These are phyloP conservation scores for Coptodon rendalli DNA, from an alignment of 2,113 vertebrate species.

Conservation along the genomic window DNA sequence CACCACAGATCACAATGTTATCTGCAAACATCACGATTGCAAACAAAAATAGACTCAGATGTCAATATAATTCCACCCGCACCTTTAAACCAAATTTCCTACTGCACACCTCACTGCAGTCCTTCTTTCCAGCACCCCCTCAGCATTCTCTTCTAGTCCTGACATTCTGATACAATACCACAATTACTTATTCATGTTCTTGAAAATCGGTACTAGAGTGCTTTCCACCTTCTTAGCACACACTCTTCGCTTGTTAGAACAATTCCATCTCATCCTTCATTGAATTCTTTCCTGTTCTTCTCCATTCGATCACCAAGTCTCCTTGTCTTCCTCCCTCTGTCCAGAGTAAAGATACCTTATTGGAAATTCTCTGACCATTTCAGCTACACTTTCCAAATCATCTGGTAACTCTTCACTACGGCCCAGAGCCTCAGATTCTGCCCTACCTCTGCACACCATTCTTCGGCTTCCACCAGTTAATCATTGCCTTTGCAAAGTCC, in stretches of 20 bases:
- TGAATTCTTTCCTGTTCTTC: neutral
- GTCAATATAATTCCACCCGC: neutral
- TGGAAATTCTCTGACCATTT: neutral
- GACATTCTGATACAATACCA: neutral
- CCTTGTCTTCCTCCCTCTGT: neutral
- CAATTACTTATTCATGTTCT: neutral
- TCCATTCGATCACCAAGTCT: neutral
- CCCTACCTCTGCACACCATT: neutral
- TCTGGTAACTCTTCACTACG: neutral
- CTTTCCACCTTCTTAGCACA: neutral
- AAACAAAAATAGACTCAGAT: neutral
- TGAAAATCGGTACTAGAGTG: neutral
- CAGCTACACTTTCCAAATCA: neutral
- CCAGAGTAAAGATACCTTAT: neutral
- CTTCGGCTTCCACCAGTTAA: neutral
- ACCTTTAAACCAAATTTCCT: neutral
- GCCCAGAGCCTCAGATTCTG: neutral
- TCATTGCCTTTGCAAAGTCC: neutral
- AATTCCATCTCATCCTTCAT: neutral
- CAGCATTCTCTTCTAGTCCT: neutral
- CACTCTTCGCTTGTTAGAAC: neutral
- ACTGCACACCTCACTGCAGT: neutral
- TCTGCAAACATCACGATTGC: neutral
- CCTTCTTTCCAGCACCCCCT: neutral
- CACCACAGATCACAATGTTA: neutral